Evolutionary conservation across 1,140 invertebrate genomes (phyloP).

Genomic region (Drosophila kanapiae): DNA sequence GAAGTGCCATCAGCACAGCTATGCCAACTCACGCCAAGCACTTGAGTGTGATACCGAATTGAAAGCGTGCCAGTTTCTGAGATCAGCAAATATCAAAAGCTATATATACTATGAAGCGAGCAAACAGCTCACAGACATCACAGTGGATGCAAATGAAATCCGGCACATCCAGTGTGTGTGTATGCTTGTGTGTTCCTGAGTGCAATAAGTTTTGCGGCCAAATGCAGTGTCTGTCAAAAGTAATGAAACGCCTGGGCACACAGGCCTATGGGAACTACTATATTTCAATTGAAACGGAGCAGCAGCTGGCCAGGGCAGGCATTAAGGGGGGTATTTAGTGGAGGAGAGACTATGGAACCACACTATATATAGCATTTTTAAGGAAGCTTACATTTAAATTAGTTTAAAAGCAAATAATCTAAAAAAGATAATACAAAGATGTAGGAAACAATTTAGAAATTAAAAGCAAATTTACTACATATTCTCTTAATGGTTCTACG

Average conservation of each 20-base stretch:
- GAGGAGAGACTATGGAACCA: background rate
- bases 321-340: background rate
- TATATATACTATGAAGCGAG: background rate
- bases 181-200: background rate
- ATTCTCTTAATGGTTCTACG: too few relatives aligned
- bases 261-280: background rate
- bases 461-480: too few relatives aligned
- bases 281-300: conserved; percentile 7
- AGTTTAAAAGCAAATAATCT: too few relatives aligned
- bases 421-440: too few relatives aligned
- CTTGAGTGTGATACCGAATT: conserved; percentile 20
- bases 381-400: too few relatives aligned
- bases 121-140: conserved; percentile 19
- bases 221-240: conserved; percentile 36
- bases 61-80: conserved; percentile 32
- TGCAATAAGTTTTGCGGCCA: conserved; percentile 29
- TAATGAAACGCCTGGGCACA: conserved; percentile 14
- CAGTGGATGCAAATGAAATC: conserved; percentile 37
- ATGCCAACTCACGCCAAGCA: conserved; percentile 10
- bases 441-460: too few relatives aligned
- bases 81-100: conserved; percentile 29
- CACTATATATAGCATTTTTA: too few relatives aligned
- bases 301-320: background rate
- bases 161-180: background rate
- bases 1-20: conserved; percentile 39